Base-by-base conservation (phyloP, 2,113 vertebrate species). In the Saimiri boliviensis region DNA sequence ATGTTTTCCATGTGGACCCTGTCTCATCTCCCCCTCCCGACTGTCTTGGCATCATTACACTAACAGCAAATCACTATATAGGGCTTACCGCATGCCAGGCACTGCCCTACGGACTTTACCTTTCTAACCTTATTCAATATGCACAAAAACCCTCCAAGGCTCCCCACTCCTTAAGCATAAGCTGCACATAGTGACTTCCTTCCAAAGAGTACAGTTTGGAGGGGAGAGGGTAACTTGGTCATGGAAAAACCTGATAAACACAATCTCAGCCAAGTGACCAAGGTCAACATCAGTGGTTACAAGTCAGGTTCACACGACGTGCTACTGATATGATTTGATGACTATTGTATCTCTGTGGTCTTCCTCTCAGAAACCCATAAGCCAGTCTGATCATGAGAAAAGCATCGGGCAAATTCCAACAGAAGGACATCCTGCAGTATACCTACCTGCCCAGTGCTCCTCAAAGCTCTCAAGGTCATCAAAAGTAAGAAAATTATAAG, bases 251-350 rank as follows among this genome's bases (percentile, higher is more conserved):
- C 47, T 40, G 70, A 35, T 20, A 27, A n/a, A 45, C 16, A 30
- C 17, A 0, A 1, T 83, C 40, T 54, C 70, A 30, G 13, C 49
- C 77, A 35, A 5, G 42, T 25, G 60, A 32, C 16, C 49, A 17
- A 47, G n/a, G 92, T 47, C 56, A 35, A 45, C 11, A 8, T 45
- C n/a, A 1, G 8, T 6, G 9, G 8, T 11, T 20, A 1, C 1
- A 25, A 37, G 0, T 82, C 79, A 35, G 0, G 1, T 25, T 3
- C 21, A 25, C 8, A 14, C 3, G 2, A 16, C 3, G 21, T 10
- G 17, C 49, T 32, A 6, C 21, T 21, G 54, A 40, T 20, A 23
- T 2, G 35, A 58, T 21, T 2, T 21, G 17, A 60, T 49, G 60
- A 40, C 21, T 63, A 63, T 12, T 6, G 3, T 0, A 60, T 27